Evolutionary conservation across 2,113 vertebrate genomes (phyloP), one percentile per base, ranked within the genome.

Genomic region (Coturnix japonica): DNA sequence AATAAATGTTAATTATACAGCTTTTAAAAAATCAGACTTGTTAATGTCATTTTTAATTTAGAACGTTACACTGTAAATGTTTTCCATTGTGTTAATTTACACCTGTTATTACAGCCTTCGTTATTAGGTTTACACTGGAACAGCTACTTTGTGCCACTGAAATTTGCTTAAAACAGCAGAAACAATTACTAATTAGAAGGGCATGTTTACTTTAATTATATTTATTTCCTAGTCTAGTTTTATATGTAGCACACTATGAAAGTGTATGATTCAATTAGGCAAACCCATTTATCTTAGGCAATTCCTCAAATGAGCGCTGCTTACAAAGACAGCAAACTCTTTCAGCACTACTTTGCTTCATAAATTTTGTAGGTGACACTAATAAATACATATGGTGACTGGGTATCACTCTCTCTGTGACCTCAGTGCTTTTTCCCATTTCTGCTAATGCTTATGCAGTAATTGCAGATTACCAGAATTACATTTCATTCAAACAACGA

Each of bases 181-280:
- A 97, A 98, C 97, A 98, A 98, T 98, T 97, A 97, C 96, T 98
- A 98, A 98, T 98, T 98, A 97, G 97, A 96, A 97, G 97, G 95
- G 94, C 96, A 97, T 97, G 95, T 98, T 98, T 98, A 97, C 95
- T 97, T 97, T 97, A 98, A 98, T 98, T 97, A 97, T 97, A 97
- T 98, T 98, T 98, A 97, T 98, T 97, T 97, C 95, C 95, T 96
- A 96, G 94, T 96, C 97, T 97, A 96, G 96, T 96, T 97, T 97
- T 98, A 95, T 95, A 97, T 91, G 88, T 96, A 95, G 94, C 90
- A 80, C 88, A 95, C 91, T 95, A 96, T 95, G 95, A 91, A 97
- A 97, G 93, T 96, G 90, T 96, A 97, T 98, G 97, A 98, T 98
- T 98, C 97, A 97, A 98, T 98, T 97, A 97, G 95, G 75, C 81